Evolutionary conservation across 2,113 vertebrate genomes (phyloP).

Genomic region (Oophaga pumilio): DNA sequence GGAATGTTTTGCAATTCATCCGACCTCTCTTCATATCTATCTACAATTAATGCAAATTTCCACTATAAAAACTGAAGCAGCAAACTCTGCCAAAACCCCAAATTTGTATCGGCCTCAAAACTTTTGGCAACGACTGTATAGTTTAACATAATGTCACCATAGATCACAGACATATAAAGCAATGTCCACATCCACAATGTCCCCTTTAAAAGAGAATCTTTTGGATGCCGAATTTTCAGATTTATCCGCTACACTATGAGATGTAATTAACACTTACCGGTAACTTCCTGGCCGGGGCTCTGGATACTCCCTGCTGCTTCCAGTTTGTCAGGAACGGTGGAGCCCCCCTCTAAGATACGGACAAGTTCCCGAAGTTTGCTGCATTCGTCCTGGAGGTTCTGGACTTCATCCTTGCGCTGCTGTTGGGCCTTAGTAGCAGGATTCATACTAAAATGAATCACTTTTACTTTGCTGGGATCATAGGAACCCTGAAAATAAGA

Average conservation of each 20-base stretch:
- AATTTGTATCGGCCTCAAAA: too few species aligned
- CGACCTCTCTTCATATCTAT: too few species aligned
- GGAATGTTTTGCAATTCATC: too few species aligned
- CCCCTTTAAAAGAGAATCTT: not conserved
- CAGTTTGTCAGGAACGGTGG: constrained; percentile 61
- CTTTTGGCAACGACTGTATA: too few species aligned
- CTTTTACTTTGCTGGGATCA: constrained; percentile 83
- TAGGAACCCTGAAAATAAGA: constrained; percentile 80
- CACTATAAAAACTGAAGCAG: too few species aligned
- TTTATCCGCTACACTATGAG: not conserved
- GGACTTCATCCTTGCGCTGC: constrained; percentile 79
- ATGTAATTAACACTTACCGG: constrained; percentile 73
- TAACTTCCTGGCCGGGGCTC: constrained; percentile 79
- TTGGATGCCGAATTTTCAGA: not conserved
- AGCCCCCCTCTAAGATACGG: constrained; percentile 74
- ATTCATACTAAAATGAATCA: constrained; percentile 89
- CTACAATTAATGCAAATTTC: too few species aligned
- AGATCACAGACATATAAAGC: not conserved
- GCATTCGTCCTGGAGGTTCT: constrained; percentile 81
- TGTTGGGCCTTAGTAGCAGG: constrained; percentile 81
- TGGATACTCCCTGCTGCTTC: constrained; percentile 72
- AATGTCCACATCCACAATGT: not conserved
- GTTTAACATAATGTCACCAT: not conserved
- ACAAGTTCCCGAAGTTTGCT: constrained; percentile 78
- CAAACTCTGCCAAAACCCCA: too few species aligned